These are phyloP conservation scores for Hemibagrus wyckioides DNA, from an alignment of 2,113 vertebrate genomes.

Conservation along the genomic window DNA sequence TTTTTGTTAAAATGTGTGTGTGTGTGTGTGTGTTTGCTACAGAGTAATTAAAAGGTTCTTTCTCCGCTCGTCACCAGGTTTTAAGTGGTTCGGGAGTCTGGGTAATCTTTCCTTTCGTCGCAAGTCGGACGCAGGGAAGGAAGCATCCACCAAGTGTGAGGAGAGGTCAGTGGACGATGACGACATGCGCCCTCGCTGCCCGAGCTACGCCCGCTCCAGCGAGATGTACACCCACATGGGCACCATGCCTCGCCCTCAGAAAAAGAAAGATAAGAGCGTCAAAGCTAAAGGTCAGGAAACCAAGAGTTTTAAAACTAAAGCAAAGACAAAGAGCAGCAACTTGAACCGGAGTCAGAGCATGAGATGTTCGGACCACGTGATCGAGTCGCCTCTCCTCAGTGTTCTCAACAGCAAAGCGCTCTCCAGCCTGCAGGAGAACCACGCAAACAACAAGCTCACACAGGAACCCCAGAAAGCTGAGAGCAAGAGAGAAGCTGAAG, in stretches of 20 bases:
- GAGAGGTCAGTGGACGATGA: conserved; percentile 80
- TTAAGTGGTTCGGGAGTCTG: conserved; percentile 88
- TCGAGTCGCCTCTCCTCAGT: conserved; percentile 8
- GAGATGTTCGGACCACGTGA: conserved; percentile 49
- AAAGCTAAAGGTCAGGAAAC: conserved; percentile 56
- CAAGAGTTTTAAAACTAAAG: conserved; percentile 50
- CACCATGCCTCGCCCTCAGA: conserved; percentile 82
- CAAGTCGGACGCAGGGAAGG: conserved; percentile 61
- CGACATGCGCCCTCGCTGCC: conserved; percentile 72
- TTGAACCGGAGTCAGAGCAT: conserved; percentile 63
- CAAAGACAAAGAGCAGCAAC: conserved; percentile 56
- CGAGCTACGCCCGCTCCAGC: conserved; percentile 82
- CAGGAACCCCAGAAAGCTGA: neutral
- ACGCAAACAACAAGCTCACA: neutral
- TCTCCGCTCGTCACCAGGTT: conserved; percentile 59
- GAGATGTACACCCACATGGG: conserved; percentile 92
- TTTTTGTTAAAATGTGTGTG: neutral
- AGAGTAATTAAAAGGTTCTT: neutral
- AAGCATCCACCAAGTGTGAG: conserved; percentile 25
- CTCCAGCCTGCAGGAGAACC: neutral
- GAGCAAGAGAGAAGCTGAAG: neutral
- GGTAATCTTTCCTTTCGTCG: conserved; percentile 77
- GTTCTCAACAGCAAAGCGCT: conserved; percentile 11
- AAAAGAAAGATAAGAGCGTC: conserved; percentile 60
- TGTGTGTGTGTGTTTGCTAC: too few species aligned